Evolutionary conservation across 2,888 invertebrate genomes (phyloP).

Genomic region (Ectemnius lituratus): DNA sequence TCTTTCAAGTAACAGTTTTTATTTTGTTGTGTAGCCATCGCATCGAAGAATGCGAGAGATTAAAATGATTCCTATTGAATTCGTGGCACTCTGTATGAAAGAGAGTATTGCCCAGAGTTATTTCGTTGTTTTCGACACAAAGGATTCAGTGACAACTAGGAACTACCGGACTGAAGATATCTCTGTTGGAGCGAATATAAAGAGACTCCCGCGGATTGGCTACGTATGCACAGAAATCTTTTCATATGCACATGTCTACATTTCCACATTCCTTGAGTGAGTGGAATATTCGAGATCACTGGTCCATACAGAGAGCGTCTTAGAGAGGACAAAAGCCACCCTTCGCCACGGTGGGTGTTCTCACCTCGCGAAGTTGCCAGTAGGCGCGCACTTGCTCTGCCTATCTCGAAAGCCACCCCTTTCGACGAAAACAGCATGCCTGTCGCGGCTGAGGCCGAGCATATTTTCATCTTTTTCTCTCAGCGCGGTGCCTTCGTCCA

Average conservation of each 20-base stretch:
- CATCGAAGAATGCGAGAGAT: too few relatives aligned
- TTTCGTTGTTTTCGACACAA: too few relatives aligned
- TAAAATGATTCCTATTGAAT: too few relatives aligned
- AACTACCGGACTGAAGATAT: background rate
- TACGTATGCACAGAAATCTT: constrained; percentile 4
- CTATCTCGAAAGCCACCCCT: constrained; percentile 2
- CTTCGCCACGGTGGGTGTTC: background rate
- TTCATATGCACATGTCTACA: constrained; percentile 20
- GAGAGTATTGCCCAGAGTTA: too few relatives aligned
- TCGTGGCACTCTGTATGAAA: too few relatives aligned
- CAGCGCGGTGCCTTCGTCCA: constrained; percentile 23
- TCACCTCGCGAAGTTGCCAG: constrained; percentile 4
- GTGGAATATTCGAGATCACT: constrained; percentile 7
- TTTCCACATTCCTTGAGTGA: constrained; percentile 11
- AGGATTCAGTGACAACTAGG: background rate
- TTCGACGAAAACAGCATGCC: background rate
- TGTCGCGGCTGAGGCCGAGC: constrained; percentile 20
- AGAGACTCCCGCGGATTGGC: background rate
- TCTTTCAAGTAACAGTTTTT: too few relatives aligned
- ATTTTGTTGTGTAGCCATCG: too few relatives aligned
- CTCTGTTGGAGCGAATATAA: background rate
- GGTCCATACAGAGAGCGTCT: constrained; percentile 24
- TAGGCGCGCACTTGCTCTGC: background rate
- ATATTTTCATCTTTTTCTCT: constrained; percentile 53
- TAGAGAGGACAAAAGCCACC: constrained; percentile 15